Evolutionary conservation across 2,797 vertebrate species (phyloP), one percentile per base, ranked within the genome.

Genomic region (Poeciliopsis gracilis): DNA sequence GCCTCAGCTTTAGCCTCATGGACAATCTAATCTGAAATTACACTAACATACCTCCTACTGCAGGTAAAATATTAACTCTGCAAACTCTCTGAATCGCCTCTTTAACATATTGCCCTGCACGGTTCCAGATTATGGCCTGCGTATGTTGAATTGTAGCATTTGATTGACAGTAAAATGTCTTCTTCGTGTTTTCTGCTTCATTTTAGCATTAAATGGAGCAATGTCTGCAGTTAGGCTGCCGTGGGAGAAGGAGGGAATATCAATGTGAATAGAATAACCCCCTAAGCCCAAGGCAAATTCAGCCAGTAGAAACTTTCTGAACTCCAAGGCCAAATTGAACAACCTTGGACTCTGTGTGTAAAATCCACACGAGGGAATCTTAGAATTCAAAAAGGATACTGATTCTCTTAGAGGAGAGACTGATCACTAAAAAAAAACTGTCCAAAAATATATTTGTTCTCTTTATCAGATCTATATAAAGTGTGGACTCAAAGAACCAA

Each of bases 201-300:
- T 11, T 36, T 67, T 15, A 28, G 46, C 46, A 51, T 51, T 5
- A 43, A 57, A 57, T 25, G 41, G 30, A 51, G 33, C 23, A 69
- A 69, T 43, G 38, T 36, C 13, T 41, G 75, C 8, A 41, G 46
- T 53, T 53, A 7, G 46, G 63, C 16, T 28, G 36, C 63, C 18
- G 38, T 41, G 10, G 23, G 49, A 28, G 63, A 66, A 43, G 23
- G 15, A 69, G 47, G 23, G 47, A 53, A 53, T 77, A 28, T 43
- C 69, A 69, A 69, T 77, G 47, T 77, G 46, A 30, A 55, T 51
- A 16, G 45, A 69, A 77, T 28, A 69, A 2, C 20, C 30, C 46
- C 63, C n/a, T 43, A 41, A 47, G 59, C 57, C 57, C 74, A 33
- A 63, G 43, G 30, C 74, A 76, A 63, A 76, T 76, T 66, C 30